Percentiles rank a stretch among this genome's conserved stretches.
These are phyloP conservation scores for Corythornis vintsioides DNA, from an alignment of 2,113 vertebrate genomes.

Conservation along the genomic window DNA sequence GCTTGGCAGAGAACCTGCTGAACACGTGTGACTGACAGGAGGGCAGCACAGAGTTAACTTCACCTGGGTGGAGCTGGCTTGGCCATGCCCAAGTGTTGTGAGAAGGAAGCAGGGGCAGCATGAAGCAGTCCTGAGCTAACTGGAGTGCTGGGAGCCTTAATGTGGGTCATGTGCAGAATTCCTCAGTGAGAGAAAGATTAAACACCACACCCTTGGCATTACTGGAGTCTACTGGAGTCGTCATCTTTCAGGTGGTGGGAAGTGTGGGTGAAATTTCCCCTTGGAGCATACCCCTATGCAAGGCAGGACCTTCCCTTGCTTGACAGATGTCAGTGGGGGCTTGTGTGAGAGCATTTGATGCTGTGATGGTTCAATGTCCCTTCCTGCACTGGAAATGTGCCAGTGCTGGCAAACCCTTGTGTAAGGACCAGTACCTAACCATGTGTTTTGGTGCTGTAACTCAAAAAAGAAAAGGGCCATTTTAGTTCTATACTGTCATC, in stretches of 20 bases:
- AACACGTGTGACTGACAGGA: not conserved
- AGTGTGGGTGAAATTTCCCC: not conserved
- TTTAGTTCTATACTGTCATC: not conserved
- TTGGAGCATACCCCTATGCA: not conserved
- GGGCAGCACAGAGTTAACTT: not conserved
- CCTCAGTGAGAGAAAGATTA: not conserved
- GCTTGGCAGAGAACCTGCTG: not conserved
- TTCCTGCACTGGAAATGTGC: not conserved
- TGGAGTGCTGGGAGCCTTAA: not conserved
- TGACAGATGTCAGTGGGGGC: not conserved
- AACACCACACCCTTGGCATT: not conserved
- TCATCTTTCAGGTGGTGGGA: not conserved
- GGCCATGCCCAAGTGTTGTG: not conserved
- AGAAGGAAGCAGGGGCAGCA: not conserved
- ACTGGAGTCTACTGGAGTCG: not conserved
- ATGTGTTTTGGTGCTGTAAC: not conserved
- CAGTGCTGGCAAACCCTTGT: not conserved
- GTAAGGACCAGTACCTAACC: not conserved
- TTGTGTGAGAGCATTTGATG: not conserved
- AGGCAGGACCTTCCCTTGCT: not conserved
- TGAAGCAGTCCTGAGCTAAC: not conserved
- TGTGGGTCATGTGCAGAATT: not conserved
- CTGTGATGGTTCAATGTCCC: not conserved
- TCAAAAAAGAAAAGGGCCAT: not conserved
- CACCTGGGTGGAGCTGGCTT: rapidly evolving